Conservation (phyloP, 2,888 invertebrate genomes). For the Smittia sp. region DNA sequence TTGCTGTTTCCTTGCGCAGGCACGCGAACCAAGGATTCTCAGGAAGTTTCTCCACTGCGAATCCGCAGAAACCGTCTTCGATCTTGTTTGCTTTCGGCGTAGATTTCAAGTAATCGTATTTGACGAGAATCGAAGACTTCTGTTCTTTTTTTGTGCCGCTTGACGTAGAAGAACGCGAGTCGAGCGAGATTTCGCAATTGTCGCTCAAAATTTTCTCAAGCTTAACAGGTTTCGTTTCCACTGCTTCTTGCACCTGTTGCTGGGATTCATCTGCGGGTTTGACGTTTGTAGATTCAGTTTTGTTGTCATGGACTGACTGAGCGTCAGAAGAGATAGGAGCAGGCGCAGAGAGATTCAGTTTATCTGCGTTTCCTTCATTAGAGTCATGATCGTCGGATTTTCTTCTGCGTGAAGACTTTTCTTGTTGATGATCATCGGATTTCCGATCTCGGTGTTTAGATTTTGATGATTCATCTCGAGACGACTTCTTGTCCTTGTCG, state of each 20-base stretch:
- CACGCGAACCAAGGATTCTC: conserved; percentile 25
- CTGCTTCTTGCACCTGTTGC: background rate
- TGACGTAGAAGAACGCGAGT: background rate
- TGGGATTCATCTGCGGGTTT: background rate
- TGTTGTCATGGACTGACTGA: background rate
- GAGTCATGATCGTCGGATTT: conserved; percentile 78
- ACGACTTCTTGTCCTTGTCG: conserved; percentile 19
- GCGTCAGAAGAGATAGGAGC: background rate
- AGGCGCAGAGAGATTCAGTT: background rate
- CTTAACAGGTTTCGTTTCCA: background rate
- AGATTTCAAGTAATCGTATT: conserved; percentile 17
- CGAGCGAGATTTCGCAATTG: background rate
- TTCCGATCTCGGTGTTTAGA: too few species aligned
- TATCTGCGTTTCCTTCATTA: conserved; percentile 60
- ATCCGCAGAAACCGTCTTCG: conserved; percentile 1
- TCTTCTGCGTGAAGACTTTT: conserved; percentile 50
- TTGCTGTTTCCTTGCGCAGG: background rate
- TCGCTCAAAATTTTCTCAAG: background rate
- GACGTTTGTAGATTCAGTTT: too few species aligned
- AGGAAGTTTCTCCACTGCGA: background rate
- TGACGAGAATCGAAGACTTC: conserved; percentile 26
- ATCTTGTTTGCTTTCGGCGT: background rate
- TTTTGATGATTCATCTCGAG: background rate
- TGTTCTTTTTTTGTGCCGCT: background rate
- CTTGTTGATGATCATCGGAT: conserved; percentile 22